Conservation (phyloP, 2,113 vertebrate species). For the Microtus ochrogaster region DNA sequence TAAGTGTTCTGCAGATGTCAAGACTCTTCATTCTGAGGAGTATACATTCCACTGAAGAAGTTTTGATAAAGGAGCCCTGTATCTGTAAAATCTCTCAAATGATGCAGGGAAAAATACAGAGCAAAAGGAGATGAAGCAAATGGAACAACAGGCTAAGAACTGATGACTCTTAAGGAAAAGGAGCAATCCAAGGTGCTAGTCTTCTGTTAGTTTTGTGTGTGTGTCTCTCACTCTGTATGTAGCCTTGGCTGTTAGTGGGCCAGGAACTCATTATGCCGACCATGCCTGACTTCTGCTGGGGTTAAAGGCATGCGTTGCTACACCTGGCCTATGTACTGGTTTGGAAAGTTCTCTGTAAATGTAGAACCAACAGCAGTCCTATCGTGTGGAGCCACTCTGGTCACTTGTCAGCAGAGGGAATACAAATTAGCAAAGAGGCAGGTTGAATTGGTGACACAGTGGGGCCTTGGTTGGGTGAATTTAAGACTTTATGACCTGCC, state of each 20-base stretch:
- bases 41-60: background rate
- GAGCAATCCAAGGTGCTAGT: background rate
- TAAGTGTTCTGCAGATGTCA: too few species aligned
- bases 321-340: background rate
- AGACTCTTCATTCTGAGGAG: background rate
- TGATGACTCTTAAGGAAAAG: background rate
- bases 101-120: background rate
- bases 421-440: background rate
- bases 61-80: background rate
- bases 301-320: background rate
- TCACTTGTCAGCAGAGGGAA: background rate
- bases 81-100: background rate
- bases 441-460: background rate
- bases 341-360: background rate
- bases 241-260: background rate
- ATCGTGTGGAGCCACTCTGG: background rate
- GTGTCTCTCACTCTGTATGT: background rate
- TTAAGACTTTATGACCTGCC: background rate
- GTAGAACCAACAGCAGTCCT: background rate
- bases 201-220: background rate
- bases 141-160: background rate
- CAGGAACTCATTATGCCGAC: background rate
- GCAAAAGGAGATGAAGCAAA: background rate
- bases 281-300: background rate
- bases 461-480: background rate